Evolutionary conservation across 2,888 invertebrate species (phyloP).

Genomic region (Apamea epomidion): DNA sequence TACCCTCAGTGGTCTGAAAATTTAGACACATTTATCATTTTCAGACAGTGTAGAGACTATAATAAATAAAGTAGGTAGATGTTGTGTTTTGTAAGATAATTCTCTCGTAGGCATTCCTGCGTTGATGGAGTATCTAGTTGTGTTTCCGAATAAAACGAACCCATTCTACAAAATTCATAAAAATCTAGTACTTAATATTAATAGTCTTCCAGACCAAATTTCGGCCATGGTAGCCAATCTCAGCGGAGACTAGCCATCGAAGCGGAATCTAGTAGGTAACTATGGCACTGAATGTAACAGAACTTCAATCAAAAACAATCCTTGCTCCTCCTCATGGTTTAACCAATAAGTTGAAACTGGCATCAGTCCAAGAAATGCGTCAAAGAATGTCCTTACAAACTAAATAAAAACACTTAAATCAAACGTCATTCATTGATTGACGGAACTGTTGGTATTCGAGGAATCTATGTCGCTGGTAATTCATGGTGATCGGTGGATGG

Average conservation of each 20-base stretch:
- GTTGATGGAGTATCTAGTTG: neutral
- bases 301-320: neutral
- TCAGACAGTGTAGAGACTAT: neutral
- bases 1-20: constrained; percentile 11
- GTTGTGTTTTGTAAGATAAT: neutral
- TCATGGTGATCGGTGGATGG: constrained; percentile 14
- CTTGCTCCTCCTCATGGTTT: constrained; percentile 34
- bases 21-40: constrained; percentile 29
- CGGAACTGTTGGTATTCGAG: constrained; percentile 32
- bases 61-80: neutral
- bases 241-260: neutral
- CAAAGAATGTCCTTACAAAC: constrained; percentile 47
- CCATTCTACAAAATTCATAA: neutral
- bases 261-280: neutral
- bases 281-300: neutral
- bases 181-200: neutral
- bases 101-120: neutral
- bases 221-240: neutral
- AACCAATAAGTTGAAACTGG: constrained; percentile 40
- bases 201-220: neutral
- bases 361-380: constrained; percentile 36
- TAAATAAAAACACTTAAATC: constrained; percentile 62
- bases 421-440: constrained; percentile 59
- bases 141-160: neutral
- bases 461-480: constrained; percentile 53